Percentiles rank a stretch among this genome's conserved stretches.
These are phyloP conservation scores for Archilochus colubris DNA, from an alignment of 2,113 vertebrate genomes.

Conservation along the genomic window DNA sequence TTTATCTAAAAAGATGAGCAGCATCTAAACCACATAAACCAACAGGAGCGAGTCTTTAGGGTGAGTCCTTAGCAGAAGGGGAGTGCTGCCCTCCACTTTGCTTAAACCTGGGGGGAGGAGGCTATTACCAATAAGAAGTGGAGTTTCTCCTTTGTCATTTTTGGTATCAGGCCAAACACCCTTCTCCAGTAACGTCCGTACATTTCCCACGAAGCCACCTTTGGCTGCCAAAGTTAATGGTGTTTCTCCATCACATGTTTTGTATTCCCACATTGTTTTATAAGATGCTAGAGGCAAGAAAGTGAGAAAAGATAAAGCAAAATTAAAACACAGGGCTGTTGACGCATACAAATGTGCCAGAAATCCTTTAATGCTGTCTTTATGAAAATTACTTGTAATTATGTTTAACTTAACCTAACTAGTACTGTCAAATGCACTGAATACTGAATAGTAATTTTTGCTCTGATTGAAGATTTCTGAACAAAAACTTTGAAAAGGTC, in stretches of 20 bases:
- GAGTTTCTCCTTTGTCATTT: constrained; percentile 84
- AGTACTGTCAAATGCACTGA: background rate
- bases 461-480: background rate
- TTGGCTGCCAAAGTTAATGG: constrained; percentile 83
- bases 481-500: background rate
- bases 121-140: constrained; percentile 83
- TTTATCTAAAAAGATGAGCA: background rate
- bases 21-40: background rate
- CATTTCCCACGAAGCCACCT: constrained; percentile 76
- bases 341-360: background rate
- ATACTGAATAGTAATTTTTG: background rate
- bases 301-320: background rate
- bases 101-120: background rate
- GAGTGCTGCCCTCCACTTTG: background rate
- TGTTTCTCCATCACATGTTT: constrained; percentile 83
- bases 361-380: background rate
- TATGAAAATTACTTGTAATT: background rate
- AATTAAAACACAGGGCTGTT: background rate
- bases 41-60: background rate
- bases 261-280: constrained; percentile 83
- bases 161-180: constrained; percentile 83
- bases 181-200: constrained; percentile 78
- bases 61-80: background rate
- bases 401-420: background rate
- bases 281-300: constrained; percentile 69